Conservation (phyloP, 2,797 vertebrate species). For the Sebastes wilsoni region DNA sequence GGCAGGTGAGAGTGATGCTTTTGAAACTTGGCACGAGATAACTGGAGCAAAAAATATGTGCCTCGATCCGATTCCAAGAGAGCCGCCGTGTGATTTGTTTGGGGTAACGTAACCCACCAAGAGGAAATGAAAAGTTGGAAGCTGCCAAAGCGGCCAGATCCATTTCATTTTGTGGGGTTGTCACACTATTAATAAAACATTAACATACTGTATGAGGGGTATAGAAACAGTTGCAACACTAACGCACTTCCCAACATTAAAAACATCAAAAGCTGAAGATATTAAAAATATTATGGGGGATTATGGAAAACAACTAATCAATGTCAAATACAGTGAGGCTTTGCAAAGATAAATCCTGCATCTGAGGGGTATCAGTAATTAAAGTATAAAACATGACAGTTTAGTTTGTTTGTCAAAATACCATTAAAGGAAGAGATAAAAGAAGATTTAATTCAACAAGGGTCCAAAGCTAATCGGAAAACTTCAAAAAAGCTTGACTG, state of each 20-base stretch:
- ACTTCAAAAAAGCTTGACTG: neutral
- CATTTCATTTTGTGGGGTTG: neutral
- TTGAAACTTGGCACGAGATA: slow-evolving; percentile 6
- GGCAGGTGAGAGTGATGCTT: slow-evolving; percentile 8
- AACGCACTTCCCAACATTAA: neutral
- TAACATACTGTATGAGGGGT: too few species aligned
- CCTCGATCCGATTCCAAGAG: neutral
- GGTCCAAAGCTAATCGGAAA: slow-evolving; percentile 7
- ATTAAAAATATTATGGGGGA: neutral
- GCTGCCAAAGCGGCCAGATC: neutral
- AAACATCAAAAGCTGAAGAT: neutral
- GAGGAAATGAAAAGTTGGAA: neutral
- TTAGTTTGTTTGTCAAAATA: slow-evolving; percentile 24
- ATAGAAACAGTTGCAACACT: neutral
- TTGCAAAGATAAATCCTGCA: slow-evolving; percentile 7
- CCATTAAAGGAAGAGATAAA: slow-evolving; percentile 11
- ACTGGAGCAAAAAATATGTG: neutral
- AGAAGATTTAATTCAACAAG: slow-evolving; percentile 1
- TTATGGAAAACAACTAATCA: slow-evolving; percentile 1
- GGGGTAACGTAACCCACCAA: neutral
- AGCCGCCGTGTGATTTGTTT: neutral
- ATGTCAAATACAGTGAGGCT: neutral
- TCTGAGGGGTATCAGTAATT: slow-evolving; percentile 14
- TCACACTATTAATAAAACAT: neutral
- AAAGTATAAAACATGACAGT: slow-evolving; percentile 5